A percentile compares a stretch with the other conserved stretches of the same genome.
phyloP scores from a whole-genome alignment of 1,140 invertebrate genomes.

The Eumeta japonica region DNA sequence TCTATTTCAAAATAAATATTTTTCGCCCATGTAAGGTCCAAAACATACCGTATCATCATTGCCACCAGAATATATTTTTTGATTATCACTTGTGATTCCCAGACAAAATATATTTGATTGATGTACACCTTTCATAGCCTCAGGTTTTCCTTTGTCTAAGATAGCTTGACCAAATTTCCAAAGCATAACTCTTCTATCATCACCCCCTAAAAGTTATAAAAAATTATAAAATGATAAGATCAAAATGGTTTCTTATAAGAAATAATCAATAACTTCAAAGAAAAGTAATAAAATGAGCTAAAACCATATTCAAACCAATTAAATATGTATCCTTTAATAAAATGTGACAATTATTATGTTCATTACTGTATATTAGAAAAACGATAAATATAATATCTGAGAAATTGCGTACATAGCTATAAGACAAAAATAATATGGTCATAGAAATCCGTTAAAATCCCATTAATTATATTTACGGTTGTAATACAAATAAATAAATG shows the following conservation, averaged over 20 bases:
- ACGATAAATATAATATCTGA: no score
- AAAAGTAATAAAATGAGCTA: background rate
- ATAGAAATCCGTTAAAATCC: no score
- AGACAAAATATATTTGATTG: constrained; percentile 92
- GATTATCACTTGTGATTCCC: constrained; percentile 76
- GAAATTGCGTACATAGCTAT: no score
- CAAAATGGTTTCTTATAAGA: constrained; percentile 6
- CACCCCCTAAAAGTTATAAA: constrained; percentile 69
- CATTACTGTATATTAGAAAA: no score
- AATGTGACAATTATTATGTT: no score
- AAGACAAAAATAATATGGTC: no score
- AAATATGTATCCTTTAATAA: no score
- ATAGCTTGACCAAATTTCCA: constrained; percentile 84
- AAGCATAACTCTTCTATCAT: constrained; percentile 85
- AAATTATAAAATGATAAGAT: constrained; percentile 8
- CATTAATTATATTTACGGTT: no score
- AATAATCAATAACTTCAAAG: background rate
- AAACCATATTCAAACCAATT: background rate
- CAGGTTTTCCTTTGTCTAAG: constrained; percentile 62
- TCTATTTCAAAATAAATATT: no score
- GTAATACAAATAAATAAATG: no score
- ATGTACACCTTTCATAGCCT: constrained; percentile 78
- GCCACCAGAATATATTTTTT: constrained; percentile 86
- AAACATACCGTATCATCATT: constrained; percentile 88
- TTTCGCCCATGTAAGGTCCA: no score